phyloP scores from a whole-genome alignment of 2,113 vertebrate species.

The Onychorhynchus coronatus region DNA sequence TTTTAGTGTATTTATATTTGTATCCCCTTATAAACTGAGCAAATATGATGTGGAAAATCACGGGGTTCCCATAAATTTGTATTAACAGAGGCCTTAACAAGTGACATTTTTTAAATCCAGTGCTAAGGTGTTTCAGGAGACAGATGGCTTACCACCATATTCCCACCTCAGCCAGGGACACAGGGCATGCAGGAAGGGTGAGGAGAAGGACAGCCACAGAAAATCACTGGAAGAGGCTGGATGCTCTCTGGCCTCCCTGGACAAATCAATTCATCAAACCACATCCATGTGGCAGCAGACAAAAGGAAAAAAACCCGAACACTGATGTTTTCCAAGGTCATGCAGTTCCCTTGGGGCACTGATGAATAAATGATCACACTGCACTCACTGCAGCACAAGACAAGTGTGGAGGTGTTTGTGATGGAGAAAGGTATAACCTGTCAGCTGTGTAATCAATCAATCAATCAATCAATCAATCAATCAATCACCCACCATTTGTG shows the following conservation, averaged over 20 bases:
- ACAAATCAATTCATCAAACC: not conserved
- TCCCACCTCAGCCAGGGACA: not conserved
- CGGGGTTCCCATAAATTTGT: not conserved
- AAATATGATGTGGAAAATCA: not conserved
- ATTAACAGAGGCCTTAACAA: not conserved
- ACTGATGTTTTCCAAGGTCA: not conserved
- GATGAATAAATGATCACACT: not conserved
- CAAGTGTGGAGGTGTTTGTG: not conserved
- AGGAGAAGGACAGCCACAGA: not conserved
- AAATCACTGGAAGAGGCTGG: not conserved
- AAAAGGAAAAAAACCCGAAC: not conserved
- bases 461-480: not conserved
- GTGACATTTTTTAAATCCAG: not conserved
- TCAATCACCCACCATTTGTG: not conserved
- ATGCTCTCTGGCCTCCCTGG: not conserved
- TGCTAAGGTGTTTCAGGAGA: not conserved
- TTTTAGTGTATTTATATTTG: not conserved
- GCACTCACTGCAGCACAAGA: not conserved
- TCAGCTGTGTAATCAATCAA: not conserved
- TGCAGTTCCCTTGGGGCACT: not conserved
- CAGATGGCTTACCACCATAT: not conserved
- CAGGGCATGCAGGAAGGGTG: not conserved
- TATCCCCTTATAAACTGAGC: not conserved
- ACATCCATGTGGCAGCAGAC: not conserved
- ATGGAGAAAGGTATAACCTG: not conserved